Percentiles rank a stretch among this genome's conserved stretches.
These are phyloP conservation scores for Meda fulgida DNA, from an alignment of 2,797 vertebrate genomes.

Conservation along the genomic window DNA sequence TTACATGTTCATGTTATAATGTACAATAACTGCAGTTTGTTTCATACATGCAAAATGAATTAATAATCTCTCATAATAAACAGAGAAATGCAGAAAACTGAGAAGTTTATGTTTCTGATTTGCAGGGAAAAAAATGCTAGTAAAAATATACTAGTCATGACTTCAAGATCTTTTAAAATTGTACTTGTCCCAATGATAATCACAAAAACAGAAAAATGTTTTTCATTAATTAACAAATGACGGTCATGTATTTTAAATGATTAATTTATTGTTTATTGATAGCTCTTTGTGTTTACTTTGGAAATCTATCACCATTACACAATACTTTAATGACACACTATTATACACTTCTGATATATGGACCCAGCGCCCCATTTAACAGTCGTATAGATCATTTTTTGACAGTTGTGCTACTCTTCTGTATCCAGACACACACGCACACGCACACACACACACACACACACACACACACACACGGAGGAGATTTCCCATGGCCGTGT, in stretches of 20 bases:
- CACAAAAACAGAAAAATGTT: neutral
- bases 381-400: slow-evolving; percentile 8
- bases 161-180: neutral
- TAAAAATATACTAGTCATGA: no score
- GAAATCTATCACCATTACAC: slow-evolving; percentile 12
- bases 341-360: slow-evolving; percentile 9
- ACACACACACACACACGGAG: neutral
- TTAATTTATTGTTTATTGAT: neutral
- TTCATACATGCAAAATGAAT: slow-evolving; percentile 7
- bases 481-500: neutral
- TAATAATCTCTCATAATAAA: neutral
- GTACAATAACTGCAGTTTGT: slow-evolving; percentile 4
- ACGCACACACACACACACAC: neutral
- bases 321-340: slow-evolving; percentile 24
- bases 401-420: slow-evolving; percentile 25
- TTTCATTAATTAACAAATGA: neutral
- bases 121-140: neutral
- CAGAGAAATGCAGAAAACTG: neutral
- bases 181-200: neutral
- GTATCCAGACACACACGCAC: neutral
- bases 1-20: neutral
- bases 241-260: slow-evolving; percentile 4
- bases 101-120: neutral
- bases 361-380: neutral
- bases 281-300: slow-evolving; percentile 21